Evolutionary conservation across 1,140 invertebrate species (phyloP), one percentile per base, ranked within the genome.

Genomic region (Frieseomelitta varia): DNA sequence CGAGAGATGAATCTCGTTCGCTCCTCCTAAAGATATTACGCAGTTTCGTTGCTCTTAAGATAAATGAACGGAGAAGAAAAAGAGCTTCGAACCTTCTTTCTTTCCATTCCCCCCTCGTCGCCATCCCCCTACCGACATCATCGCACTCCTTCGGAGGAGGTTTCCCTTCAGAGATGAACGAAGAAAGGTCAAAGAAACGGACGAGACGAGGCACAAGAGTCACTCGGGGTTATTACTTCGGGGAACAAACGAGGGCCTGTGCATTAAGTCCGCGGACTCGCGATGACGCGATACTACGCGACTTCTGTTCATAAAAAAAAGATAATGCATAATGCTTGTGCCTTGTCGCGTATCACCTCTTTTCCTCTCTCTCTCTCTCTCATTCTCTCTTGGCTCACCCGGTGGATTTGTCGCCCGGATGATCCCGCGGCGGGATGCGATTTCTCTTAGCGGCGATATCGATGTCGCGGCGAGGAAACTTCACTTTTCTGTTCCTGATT

Each of bases 181-280:
- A 68, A 72, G 65, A 11, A 65, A 76, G 24, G 30, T 19, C 30
- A 24, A 27, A 19, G 63, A 19, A 39, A 30, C 19, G 47, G 19
- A 34, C 11, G 17, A 34, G n/a, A 39, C 19, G 21, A 30, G 61
- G 14, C 21, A 67, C 30, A 30, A 75, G 51, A 81, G 63, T 88
- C 82, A 74, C 79, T 85, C 85, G 69, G 47, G 68, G 84, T 91
- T 91, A 91, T 90, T 92, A 92, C 89, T 90, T 81, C 73, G 85
- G 79, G 78, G 85, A 91, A 92, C 90, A 92, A 93, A 92, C 90
- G 92, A 93, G 88, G 69, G 88, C 69, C 84, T 85, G 91, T 92
- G 88, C 88, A 91, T 92, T 88, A 92, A 87, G 87, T 84, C 85
- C 67, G 84, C 79, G 84, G 90, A 90, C 88, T 88, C 84, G 71